phyloP scores from a whole-genome alignment of 2,888 invertebrate species.

The Drosophila paramelanica region DNA sequence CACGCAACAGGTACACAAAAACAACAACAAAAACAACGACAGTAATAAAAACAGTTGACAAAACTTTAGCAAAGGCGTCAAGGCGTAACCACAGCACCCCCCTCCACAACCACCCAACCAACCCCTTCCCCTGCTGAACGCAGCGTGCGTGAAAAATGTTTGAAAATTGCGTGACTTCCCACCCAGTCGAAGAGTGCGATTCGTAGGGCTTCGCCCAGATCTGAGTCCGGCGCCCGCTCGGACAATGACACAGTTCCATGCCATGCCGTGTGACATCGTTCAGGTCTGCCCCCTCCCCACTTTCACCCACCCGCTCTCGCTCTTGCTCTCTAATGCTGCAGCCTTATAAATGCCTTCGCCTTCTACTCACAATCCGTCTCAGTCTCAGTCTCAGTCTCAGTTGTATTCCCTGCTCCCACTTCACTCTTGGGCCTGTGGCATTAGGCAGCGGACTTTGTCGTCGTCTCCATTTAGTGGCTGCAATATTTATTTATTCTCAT shows the following conservation, averaged over 20 bases:
- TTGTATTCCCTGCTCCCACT: conserved; percentile 27
- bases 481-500: conserved; percentile 59
- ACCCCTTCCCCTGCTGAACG: conserved; percentile 6
- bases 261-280: conserved; percentile 29
- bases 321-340: conserved; percentile 56
- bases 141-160: conserved; percentile 68
- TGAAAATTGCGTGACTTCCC: conserved; percentile 54
- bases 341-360: conserved; percentile 64
- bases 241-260: conserved; percentile 68
- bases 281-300: background rate
- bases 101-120: background rate
- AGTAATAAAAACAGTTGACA: conserved; percentile 57
- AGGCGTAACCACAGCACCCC: conserved; percentile 50
- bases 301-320: background rate
- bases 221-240: conserved; percentile 25
- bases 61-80: conserved; percentile 66
- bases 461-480: conserved; percentile 40
- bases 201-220: conserved; percentile 57
- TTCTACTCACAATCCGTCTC: conserved; percentile 43
- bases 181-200: conserved; percentile 21
- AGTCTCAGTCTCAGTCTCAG: conserved; percentile 19
- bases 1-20: conserved; percentile 69
- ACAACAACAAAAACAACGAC: conserved; percentile 30
- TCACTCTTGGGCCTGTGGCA: conserved; percentile 4
- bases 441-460: conserved; percentile 36